Evolutionary conservation across 2,113 vertebrate genomes (phyloP), one percentile per base, ranked within the genome.

Genomic region (Sinocyclocheilus anophthalmus): DNA sequence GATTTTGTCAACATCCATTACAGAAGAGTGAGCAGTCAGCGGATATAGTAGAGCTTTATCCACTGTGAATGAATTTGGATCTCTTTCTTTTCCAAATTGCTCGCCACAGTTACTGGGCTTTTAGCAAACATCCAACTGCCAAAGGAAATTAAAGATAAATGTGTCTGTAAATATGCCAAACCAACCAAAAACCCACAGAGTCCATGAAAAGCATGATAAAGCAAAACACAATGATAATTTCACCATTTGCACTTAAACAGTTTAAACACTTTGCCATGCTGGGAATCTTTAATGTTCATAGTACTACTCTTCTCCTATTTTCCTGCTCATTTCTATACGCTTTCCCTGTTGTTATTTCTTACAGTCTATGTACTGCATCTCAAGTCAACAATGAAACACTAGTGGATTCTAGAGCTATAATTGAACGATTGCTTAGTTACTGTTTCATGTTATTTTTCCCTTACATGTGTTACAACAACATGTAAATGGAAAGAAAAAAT

Each of bases 81-180:
- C 59, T 63, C 37, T 73, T 86, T 78, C 65, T 82, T 76, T 76
- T 86, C 88, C 81, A 81, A 9, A 86, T n/a, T 22, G 55, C 59
- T 80, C 81, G 76, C 84, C 91, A 90, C 90, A 84, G 86, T 85
- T 83, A 86, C 88, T 90, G 57, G 86, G 85, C 9, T 86, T 1
- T 13, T 70, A 86, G 76, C 79, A 83, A 85, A 65, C 24, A 73
- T 22, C 9, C n/a, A 57, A 13, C 89, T 89, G 92, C 90, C 90
- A 92, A 83, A 85, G 84, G 72, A 90, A 88, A 90, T 78, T 73
- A 88, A 67, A 85, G 91, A 86, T 89, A 85, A 89, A 88, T 91
- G 75, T 81, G 79, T 88, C 76, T 78, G 88, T 69, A 87, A 88
- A 89, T 87, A 86, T 61, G 87, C 78, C 79, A 84, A 86, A 88